Percentiles rank a stretch among this genome's conserved stretches.
These are phyloP conservation scores for Machaerirhynchus nigripectus DNA, from an alignment of 2,113 vertebrate species.

Conservation along the genomic window DNA sequence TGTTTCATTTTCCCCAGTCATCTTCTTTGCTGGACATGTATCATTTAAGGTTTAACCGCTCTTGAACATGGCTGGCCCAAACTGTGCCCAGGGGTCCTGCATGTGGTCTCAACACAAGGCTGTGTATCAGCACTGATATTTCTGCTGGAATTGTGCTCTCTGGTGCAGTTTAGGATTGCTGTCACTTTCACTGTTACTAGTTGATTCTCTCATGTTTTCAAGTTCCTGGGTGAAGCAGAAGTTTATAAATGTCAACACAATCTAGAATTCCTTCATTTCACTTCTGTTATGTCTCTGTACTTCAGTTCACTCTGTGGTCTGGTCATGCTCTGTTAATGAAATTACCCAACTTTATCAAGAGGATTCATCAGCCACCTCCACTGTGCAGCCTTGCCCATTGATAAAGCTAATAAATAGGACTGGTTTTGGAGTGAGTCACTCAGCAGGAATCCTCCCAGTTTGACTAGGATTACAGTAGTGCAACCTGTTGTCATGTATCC, in stretches of 20 bases:
- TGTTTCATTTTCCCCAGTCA: not conserved
- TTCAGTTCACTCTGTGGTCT: not conserved
- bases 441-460: not conserved
- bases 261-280: not conserved
- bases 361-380: not conserved
- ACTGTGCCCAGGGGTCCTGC: not conserved
- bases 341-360: not conserved
- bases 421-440: not conserved
- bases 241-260: not conserved
- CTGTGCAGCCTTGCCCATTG: not conserved
- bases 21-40: not conserved
- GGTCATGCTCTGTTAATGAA: not conserved
- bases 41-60: not conserved
- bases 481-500: not conserved
- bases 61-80: not conserved
- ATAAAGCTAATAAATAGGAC: not conserved
- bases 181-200: not conserved
- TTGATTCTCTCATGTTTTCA: not conserved
- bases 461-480: not conserved
- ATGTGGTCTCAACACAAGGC: not conserved
- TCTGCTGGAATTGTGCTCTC: not conserved
- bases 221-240: not conserved
- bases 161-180: not conserved
- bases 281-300: not conserved
- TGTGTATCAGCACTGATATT: not conserved